A percentile compares a stretch with the other conserved stretches of the same genome.
Evolutionary conservation across 2,113 vertebrate genomes (phyloP).

Genomic region (Capra hircus): DNA sequence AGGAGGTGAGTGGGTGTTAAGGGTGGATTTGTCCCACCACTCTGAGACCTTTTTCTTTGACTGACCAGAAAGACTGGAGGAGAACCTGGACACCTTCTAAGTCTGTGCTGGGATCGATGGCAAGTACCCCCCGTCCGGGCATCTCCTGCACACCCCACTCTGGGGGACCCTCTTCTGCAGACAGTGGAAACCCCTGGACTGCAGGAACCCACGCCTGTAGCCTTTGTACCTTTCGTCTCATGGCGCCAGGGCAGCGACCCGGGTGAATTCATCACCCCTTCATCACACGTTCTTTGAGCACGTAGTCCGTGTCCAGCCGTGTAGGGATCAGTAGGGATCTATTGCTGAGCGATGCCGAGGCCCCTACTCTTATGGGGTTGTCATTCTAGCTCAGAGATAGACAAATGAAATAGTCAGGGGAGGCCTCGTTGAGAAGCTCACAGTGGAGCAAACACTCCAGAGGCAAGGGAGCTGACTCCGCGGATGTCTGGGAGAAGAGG

Average conservation of each 20-base stretch:
- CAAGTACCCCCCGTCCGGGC: fast-evolving
- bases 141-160: fast-evolving
- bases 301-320: background rate
- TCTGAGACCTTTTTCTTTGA: background rate
- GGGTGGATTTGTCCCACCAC: background rate
- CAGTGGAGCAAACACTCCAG: background rate
- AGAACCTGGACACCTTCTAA: background rate
- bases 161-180: background rate
- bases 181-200: background rate
- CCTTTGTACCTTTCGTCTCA: fast-evolving
- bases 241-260: background rate
- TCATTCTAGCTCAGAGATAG: background rate
- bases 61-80: background rate
- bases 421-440: background rate
- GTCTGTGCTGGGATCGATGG: fast-evolving
- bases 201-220: background rate
- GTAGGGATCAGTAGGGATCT: background rate
- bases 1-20: background rate
- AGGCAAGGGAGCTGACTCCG: fast-evolving
- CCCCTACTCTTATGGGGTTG: background rate
- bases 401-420: background rate
- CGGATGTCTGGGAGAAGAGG: background rate
- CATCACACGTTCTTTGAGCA: background rate
- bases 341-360: fast-evolving
- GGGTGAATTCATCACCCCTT: background rate